Conservation (phyloP, 1,140 invertebrate species). For the Drosophila elegans region DNA sequence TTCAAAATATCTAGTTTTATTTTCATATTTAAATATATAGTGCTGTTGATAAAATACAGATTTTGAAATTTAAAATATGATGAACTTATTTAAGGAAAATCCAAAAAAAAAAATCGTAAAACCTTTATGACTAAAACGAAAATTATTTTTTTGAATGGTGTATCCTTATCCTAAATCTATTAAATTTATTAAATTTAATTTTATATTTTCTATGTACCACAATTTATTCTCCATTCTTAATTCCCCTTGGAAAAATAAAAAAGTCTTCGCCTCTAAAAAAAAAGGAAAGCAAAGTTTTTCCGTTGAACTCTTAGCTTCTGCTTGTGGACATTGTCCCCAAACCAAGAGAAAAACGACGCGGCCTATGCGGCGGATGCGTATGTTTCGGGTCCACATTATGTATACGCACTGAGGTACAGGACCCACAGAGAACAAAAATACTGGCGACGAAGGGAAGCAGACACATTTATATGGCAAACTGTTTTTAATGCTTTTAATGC, state of each 20-base stretch:
- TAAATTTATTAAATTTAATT: constrained; percentile 1
- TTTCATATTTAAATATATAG: too few species aligned
- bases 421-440: neutral
- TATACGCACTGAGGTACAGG: constrained; percentile 58
- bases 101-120: too few species aligned
- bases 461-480: constrained; percentile 80
- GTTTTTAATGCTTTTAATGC: constrained; percentile 84
- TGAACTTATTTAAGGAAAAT: too few species aligned
- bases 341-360: constrained; percentile 11
- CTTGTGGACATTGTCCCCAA: constrained; percentile 20
- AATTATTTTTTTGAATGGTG: too few species aligned
- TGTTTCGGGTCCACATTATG: constrained; percentile 59
- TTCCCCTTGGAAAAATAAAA: constrained; percentile 2
- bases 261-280: neutral
- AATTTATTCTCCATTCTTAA: neutral
- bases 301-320: constrained; percentile 25
- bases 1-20: too few species aligned
- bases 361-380: constrained; percentile 67
- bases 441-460: constrained; percentile 1
- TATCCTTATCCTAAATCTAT: too few species aligned
- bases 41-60: too few species aligned
- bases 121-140: too few species aligned
- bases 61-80: too few species aligned
- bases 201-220: neutral
- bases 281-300: constrained; percentile 5